These are phyloP conservation scores for Onychomys leucogaster DNA, from an alignment of 2,797 vertebrate species.

Conservation along the genomic window DNA sequence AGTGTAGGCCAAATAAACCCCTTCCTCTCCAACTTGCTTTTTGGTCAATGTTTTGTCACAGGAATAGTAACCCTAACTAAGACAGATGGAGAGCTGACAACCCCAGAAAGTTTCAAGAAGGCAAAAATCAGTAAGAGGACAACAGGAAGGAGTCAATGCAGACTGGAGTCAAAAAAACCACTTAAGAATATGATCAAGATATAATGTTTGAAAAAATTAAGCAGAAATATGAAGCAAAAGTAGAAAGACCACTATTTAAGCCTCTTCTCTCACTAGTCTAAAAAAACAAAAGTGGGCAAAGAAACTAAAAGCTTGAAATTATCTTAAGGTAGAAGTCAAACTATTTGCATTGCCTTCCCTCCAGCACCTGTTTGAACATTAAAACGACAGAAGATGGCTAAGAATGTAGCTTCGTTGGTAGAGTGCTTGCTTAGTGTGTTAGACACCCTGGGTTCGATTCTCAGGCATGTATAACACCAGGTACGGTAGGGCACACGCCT, in stretches of 20 bases:
- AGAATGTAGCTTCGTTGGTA: too few species aligned
- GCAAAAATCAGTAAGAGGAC: neutral
- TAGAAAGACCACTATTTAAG: neutral
- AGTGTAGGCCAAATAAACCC: neutral
- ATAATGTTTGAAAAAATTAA: neutral
- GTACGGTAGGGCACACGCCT: neutral
- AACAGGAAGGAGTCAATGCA: neutral
- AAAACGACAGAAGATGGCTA: neutral
- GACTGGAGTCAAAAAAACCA: slow-evolving; percentile 12
- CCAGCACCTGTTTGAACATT: slow-evolving; percentile 21
- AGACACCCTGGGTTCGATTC: too few species aligned
- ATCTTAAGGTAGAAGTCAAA: slow-evolving; percentile 13
- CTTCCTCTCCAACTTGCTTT: neutral
- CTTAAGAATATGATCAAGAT: neutral
- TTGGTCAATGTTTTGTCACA: neutral
- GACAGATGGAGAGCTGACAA: neutral
- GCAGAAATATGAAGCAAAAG: slow-evolving; percentile 47
- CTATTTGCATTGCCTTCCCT: neutral
- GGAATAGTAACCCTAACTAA: neutral
- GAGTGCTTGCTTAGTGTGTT: neutral
- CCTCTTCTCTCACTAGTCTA: slow-evolving; percentile 9
- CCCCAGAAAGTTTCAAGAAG: neutral
- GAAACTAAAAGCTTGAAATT: slow-evolving; percentile 46
- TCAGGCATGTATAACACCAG: neutral
- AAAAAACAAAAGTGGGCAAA: neutral